Conservation (phyloP, 2,888 invertebrate genomes). For the Mycogona germanica region DNA sequence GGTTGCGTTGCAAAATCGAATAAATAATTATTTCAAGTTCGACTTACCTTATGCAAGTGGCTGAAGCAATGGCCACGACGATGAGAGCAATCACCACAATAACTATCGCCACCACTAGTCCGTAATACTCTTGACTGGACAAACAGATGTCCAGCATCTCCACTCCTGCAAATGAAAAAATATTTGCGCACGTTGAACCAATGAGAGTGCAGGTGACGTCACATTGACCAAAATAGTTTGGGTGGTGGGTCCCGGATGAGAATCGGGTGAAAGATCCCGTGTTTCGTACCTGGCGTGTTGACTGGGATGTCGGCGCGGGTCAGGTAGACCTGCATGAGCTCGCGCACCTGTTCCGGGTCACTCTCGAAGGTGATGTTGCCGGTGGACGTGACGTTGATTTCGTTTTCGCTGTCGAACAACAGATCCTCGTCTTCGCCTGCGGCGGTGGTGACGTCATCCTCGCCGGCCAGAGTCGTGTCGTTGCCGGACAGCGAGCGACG, state of each 20-base stretch:
- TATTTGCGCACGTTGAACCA: not conserved
- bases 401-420: not conserved
- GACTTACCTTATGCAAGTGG: slow-evolving; percentile 58
- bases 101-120: slow-evolving; percentile 64
- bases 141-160: slow-evolving; percentile 49
- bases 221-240: not conserved
- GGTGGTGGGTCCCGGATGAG: not conserved
- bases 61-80: slow-evolving; percentile 56
- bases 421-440: slow-evolving; percentile 29
- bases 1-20: too few species aligned
- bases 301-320: slow-evolving; percentile 14
- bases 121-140: slow-evolving; percentile 69
- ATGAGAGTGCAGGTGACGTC: too few species aligned
- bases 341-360: slow-evolving; percentile 56
- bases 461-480: slow-evolving; percentile 13
- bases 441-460: slow-evolving; percentile 1
- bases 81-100: slow-evolving; percentile 59
- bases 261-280: too few species aligned
- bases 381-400: not conserved
- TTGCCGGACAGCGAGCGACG: slow-evolving; percentile 7
- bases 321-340: slow-evolving; percentile 66
- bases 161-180: slow-evolving; percentile 8
- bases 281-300: slow-evolving; percentile 7
- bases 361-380: slow-evolving; percentile 13
- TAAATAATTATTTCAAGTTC: not conserved